Evolutionary conservation across 2,797 vertebrate species (phyloP), one percentile per base, ranked within the genome.

Genomic region (Rachycentron canadum): DNA sequence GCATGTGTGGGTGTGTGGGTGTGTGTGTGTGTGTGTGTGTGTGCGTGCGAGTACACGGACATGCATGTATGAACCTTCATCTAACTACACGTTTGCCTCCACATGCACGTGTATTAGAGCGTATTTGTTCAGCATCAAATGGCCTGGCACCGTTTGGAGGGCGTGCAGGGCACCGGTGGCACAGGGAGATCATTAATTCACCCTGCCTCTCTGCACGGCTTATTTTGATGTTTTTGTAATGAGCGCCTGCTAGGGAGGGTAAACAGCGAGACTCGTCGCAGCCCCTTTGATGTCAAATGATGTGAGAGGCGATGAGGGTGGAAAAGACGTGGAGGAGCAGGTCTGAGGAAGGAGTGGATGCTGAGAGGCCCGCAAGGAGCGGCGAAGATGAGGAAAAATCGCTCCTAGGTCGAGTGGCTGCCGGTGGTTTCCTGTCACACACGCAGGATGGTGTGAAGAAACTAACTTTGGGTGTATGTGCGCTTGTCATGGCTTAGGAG

Each of bases 191-290:
- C 93, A 94, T 95, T 95, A 93, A 93, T 93, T 91, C 89, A 77
- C 80, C 92, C 90, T 91, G 88, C 92, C 93, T 93, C 89, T 87
- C 86, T 78, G 87, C 86, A 88, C 70, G 82, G 87, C 93, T 93
- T 92, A 93, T 94, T 95, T 94, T 91, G 88, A 95, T 94, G 93
- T 94, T 94, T 94, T 91, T 86, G 89, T 94, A 95, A 95, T 94
- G 93, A 95, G 92, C 85, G 79, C 89, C 92, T 88, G 91, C 90
- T 73, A 93, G 86, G 91, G 90, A 89, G 92, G 91, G 91, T 92
- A 93, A 94, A 93, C 92, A 93, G 89, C 76, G 69, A 90, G 90
- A 81, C 83, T 78, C 85, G 85, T 89, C 78, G 84, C 88, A 64
- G 86, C 86, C 87, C 82, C 86, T 92, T 92, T 94, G 93, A 94